Evolutionary conservation across 1,140 invertebrate species (phyloP), one percentile per base, ranked within the genome.

Genomic region (Nomia melanderi): DNA sequence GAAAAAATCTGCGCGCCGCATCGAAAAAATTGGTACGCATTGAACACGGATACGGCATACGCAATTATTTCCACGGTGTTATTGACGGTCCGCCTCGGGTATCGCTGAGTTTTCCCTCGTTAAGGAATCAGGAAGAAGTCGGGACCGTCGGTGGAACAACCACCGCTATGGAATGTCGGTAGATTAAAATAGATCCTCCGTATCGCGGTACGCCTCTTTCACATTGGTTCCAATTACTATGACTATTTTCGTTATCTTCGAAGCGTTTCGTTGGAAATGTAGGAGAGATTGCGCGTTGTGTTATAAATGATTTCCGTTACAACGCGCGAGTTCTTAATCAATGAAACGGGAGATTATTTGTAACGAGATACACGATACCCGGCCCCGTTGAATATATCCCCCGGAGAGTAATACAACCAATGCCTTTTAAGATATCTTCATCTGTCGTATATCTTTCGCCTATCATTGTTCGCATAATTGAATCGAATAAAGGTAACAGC

Each of bases 81-180:
- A 50, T 50, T 50, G 47, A 50, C 47, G 36, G 47, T 50, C n/a
- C 47, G 47, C 47, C 47, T 50, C 47, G 47, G n/a, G 17, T 50
- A 44, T 12, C 8, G 17, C 47, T 7, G 47, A 50, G 47, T 50
- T 50, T 50, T 50, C 47, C 47, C 47, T 50, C 47, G 47, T 50
- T 50, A 50, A n/a, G 47, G 47, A 50, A 50, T 50, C 47, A n/a
- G 47, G 47, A n/a, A 50, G 47, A 50, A n/a, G 47, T 50, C 33
- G n/a, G 4, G 2, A 5, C 1, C 11, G 11, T 12, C 20, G 6
- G 1, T n/a, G 7, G 47, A n/a, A 50, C 14, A 50, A n/a, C 20
- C 7, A n/a, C 47, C 20, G 47, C 20, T 6, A n/a, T 17, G 47
- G 47, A 50, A 50, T 50, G 47, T 17, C 12, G 12, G 41, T 20